Conservation (phyloP, 1,140 invertebrate genomes). For the Acromyrmex charruanus region DNA sequence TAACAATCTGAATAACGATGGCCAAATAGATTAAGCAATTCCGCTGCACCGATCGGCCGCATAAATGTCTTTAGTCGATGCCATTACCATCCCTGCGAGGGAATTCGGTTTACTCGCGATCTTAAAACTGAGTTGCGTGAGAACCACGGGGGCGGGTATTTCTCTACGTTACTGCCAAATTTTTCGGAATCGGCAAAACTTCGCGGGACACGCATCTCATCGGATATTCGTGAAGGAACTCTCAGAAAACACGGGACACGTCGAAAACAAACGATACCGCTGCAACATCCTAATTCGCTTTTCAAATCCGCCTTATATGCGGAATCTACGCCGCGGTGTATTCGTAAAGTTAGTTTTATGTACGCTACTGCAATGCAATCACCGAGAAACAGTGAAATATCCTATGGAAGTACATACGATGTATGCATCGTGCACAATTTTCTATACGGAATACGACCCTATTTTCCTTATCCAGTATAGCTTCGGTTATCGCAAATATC, state of each 20-base stretch:
- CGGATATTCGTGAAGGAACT: slow-evolving; percentile 63
- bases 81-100: background rate
- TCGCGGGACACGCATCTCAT: slow-evolving; percentile 36
- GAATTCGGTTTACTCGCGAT: slow-evolving; percentile 11
- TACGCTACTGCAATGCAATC: slow-evolving; percentile 67
- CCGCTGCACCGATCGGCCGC: background rate
- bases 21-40: slow-evolving; percentile 20
- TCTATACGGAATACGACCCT: slow-evolving; percentile 60
- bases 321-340: slow-evolving; percentile 23
- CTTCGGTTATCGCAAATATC: slow-evolving; percentile 37
- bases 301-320: slow-evolving; percentile 49
- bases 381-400: slow-evolving; percentile 69
- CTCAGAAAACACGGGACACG: slow-evolving; percentile 10
- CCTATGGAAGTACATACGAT: slow-evolving; percentile 42
- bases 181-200: slow-evolving; percentile 44
- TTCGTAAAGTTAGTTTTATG: slow-evolving; percentile 70
- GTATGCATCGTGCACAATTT: slow-evolving; percentile 52
- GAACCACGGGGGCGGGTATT: background rate
- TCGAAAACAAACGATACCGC: slow-evolving; percentile 67
- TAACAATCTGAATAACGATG: slow-evolving; percentile 9
- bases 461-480: slow-evolving; percentile 63
- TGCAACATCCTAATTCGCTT: slow-evolving; percentile 72
- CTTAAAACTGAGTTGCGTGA: background rate
- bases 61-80: slow-evolving; percentile 20
- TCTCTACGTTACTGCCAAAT: slow-evolving; percentile 55